These are phyloP conservation scores for Pseudococcus jackbeardsleyi DNA, from an alignment of 2,888 invertebrate genomes.

Conservation along the genomic window DNA sequence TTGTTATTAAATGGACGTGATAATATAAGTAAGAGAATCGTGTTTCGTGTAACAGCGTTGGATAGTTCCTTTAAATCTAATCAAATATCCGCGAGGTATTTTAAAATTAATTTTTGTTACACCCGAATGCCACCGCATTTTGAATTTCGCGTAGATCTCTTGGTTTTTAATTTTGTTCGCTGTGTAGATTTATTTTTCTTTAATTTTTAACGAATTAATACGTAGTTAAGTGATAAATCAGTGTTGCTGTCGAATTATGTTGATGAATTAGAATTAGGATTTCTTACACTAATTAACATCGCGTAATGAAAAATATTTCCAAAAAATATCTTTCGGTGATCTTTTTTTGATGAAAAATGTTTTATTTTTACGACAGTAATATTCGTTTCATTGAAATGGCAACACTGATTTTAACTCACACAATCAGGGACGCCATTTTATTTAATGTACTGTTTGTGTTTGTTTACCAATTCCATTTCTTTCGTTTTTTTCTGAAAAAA, in stretches of 20 bases:
- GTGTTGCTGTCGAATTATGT: neutral
- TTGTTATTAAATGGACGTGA: constrained; percentile 41
- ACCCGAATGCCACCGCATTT: neutral
- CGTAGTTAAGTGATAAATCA: constrained; percentile 1
- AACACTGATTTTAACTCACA: neutral
- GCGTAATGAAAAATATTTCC: too few species aligned
- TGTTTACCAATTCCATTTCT: neutral
- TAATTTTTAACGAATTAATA: neutral
- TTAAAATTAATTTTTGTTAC: constrained; percentile 5
- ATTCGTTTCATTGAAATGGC: neutral
- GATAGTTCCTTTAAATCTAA: constrained; percentile 51
- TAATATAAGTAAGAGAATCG: constrained; percentile 46
- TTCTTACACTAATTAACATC: neutral
- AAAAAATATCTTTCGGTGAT: too few species aligned
- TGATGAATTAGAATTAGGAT: neutral
- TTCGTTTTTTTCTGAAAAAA: neutral
- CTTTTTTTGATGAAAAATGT: too few species aligned
- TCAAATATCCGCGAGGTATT: constrained; percentile 6
- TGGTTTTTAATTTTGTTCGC: neutral
- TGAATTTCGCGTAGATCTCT: constrained; percentile 1
- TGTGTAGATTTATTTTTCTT: neutral
- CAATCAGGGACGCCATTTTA: constrained; percentile 17
- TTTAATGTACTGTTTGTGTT: neutral
- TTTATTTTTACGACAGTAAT: neutral
- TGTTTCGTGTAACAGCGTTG: constrained; percentile 18